These are phyloP conservation scores for Gopherus flavomarginatus DNA, from an alignment of 2,113 vertebrate species.

Conservation along the genomic window DNA sequence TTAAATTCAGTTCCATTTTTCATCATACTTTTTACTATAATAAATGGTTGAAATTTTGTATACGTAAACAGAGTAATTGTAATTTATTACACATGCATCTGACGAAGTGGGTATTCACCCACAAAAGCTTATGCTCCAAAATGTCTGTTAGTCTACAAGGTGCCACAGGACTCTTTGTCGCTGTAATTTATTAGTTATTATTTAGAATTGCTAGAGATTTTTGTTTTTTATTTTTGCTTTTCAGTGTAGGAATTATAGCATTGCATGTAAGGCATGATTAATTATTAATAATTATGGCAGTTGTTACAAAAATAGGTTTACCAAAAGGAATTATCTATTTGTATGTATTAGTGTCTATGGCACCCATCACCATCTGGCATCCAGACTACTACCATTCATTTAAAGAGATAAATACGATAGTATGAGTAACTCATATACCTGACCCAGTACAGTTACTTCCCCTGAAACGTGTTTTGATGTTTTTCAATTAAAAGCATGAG, in stretches of 20 bases:
- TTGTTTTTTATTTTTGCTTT: neutral
- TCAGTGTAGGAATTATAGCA: neutral
- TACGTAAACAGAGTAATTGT: neutral
- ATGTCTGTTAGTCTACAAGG: too few species aligned
- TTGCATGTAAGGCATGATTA: neutral
- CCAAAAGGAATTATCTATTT: neutral
- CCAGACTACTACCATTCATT: neutral
- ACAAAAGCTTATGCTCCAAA: too few species aligned
- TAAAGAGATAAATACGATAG: neutral
- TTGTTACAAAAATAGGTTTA: neutral
- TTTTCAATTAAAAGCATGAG: neutral
- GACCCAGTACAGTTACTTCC: neutral
- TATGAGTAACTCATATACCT: neutral
- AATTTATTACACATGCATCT: rapidly evolving
- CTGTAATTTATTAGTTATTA: neutral
- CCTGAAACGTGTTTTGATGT: neutral
- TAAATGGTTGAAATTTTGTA: neutral
- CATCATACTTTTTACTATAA: neutral
- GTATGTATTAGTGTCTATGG: rapidly evolving
- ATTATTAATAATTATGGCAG: neutral
- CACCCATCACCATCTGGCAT: neutral
- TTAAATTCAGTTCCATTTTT: neutral
- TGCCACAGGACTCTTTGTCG: too few species aligned
- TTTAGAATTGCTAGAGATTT: neutral
- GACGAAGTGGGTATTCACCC: too few species aligned